phyloP scores from a whole-genome alignment of 2,888 invertebrate genomes.

The Balanococcus diminutus region DNA sequence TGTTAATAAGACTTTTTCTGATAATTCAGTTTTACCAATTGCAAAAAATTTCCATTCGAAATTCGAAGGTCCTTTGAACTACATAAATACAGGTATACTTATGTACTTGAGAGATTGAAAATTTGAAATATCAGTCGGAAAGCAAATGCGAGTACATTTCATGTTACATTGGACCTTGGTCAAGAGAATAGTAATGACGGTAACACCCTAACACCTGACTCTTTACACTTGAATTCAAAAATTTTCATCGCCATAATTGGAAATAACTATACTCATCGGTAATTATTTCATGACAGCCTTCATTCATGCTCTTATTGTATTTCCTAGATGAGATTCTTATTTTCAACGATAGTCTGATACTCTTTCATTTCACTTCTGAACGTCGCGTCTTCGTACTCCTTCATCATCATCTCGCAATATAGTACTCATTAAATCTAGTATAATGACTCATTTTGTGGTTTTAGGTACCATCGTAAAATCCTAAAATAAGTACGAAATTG shows the following conservation, averaged over 20 bases:
- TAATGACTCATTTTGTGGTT: neutral
- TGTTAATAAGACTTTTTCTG: too few relatives aligned
- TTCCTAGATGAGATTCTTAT: neutral
- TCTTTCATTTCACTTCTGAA: neutral
- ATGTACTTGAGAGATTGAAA: neutral
- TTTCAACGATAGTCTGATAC: neutral
- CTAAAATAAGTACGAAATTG: neutral
- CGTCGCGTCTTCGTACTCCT: neutral
- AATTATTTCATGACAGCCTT: slow-evolving; percentile 1
- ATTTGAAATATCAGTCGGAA: neutral
- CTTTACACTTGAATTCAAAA: neutral
- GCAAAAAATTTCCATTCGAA: too few relatives aligned
- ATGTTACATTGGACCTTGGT: neutral
- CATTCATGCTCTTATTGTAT: neutral
- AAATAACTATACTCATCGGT: slow-evolving; percentile 5
- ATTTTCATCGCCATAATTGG: neutral
- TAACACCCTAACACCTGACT: neutral
- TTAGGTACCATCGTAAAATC: neutral
- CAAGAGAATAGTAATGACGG: neutral
- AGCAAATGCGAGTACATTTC: neutral
- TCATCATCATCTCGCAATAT: neutral
- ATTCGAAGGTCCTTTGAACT: too few relatives aligned
- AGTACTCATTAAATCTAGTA: neutral
- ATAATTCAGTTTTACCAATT: too few relatives aligned
- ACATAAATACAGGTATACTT: too few relatives aligned